Evolutionary conservation across 2,888 invertebrate genomes (phyloP).

Genomic region (Eretmocerus hayati): DNA sequence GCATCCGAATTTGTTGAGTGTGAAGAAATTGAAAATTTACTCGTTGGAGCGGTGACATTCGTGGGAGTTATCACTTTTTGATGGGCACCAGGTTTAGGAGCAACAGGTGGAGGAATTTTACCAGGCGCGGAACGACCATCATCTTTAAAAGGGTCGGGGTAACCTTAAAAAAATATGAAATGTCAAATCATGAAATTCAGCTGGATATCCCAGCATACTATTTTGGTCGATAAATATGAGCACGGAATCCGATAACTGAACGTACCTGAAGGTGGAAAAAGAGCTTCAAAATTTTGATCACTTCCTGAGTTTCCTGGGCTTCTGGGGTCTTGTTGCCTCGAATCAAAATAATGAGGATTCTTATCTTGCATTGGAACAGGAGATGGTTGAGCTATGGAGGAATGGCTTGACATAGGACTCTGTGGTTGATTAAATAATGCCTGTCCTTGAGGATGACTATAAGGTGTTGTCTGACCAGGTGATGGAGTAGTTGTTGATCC

Average conservation of each 20-base stretch:
- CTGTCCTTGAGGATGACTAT: slow-evolving; percentile 31
- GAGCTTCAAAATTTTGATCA: slow-evolving; percentile 52
- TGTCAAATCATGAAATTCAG: too few species aligned
- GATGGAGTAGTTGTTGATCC: slow-evolving; percentile 36
- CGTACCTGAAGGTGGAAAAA: slow-evolving; percentile 57
- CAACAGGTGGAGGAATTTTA: slow-evolving; percentile 42
- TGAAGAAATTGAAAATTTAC: slow-evolving; percentile 36
- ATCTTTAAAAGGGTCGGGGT: slow-evolving; percentile 67
- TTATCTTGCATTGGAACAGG: slow-evolving; percentile 42
- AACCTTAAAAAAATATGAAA: slow-evolving; percentile 41
- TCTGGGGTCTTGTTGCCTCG: slow-evolving; percentile 29
- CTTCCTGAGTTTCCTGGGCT: slow-evolving; percentile 23
- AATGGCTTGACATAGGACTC: slow-evolving; percentile 38
- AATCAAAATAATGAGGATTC: slow-evolving; percentile 37
- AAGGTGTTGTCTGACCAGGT: slow-evolving; percentile 35
- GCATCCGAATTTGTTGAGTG: slow-evolving; percentile 8
- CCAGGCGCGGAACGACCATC: slow-evolving; percentile 36
- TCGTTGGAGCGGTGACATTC: slow-evolving; percentile 29
- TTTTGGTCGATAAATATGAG: too few species aligned
- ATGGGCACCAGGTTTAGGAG: slow-evolving; percentile 37
- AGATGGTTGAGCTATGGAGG: slow-evolving; percentile 40
- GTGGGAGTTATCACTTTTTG: slow-evolving; percentile 38
- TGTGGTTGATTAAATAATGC: slow-evolving; percentile 37
- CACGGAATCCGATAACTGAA: too few species aligned
- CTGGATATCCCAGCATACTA: too few species aligned